These are phyloP conservation scores for Dorcus hopei DNA, from an alignment of 2,888 invertebrate genomes.

Conservation along the genomic window DNA sequence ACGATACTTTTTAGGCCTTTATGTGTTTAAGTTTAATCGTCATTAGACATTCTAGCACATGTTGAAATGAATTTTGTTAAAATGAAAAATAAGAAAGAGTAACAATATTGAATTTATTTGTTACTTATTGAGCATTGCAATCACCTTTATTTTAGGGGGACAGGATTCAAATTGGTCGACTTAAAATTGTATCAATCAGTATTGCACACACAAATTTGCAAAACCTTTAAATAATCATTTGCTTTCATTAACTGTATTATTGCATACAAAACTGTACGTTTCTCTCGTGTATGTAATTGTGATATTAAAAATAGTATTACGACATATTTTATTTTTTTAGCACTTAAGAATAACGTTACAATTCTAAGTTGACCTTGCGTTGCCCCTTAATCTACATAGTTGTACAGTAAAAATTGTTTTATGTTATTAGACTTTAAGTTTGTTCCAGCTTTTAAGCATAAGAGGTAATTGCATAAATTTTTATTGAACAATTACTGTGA, in stretches of 20 bases:
- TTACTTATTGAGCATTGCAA: neutral
- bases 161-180: constrained; percentile 2
- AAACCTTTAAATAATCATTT: neutral
- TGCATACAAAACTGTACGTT: too few species aligned
- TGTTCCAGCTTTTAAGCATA: too few species aligned
- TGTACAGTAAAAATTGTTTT: constrained; percentile 44
- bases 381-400: constrained; percentile 16
- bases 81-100: too few species aligned
- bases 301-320: constrained; percentile 21
- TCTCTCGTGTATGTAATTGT: constrained; percentile 10
- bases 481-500: too few species aligned
- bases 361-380: constrained; percentile 14
- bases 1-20: neutral
- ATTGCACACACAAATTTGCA: neutral
- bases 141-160: neutral
- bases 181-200: constrained; percentile 8
- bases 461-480: too few species aligned
- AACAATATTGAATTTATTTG: too few species aligned
- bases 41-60: neutral
- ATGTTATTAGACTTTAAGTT: constrained; percentile 38
- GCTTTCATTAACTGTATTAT: constrained; percentile 3
- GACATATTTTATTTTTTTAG: constrained; percentile 3
- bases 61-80: neutral
- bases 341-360: constrained; percentile 1
- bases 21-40: neutral